Evolutionary conservation across 2,888 invertebrate genomes (phyloP), one percentile per base, ranked within the genome.

Genomic region (Rhogogaster chlorosoma): DNA sequence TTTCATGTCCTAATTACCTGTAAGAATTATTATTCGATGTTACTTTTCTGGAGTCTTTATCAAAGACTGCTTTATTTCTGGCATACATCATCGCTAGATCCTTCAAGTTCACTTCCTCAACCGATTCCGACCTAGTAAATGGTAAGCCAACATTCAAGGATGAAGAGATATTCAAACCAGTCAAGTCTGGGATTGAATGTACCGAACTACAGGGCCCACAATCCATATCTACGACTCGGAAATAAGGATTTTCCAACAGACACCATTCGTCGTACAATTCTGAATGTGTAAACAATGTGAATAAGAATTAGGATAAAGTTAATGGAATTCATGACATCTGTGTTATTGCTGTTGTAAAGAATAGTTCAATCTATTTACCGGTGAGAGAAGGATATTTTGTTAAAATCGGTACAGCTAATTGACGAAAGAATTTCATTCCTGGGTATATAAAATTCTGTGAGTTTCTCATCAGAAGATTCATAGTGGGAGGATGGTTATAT

Each of bases 191-290:
- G 61, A 98, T 95, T 89, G 95, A 95, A 88, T 95, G 95, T 0
- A 97, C 95, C 89, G 95, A 94, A 90, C 96, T 96, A 90, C 98
- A 98, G 0, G 98, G 97, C 95, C 96, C 97, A 91, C 98, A 98
- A 91, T 97, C 97, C 95, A 98, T 96, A 90, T 97, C 97, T n/a
- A 95, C 94, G 12, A 97, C 95, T 91, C 96, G 95, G 92, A 97
- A 98, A 91, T 96, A 97, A 18, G 98, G 98, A 94, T 98, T 98
- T 91, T 96, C 96, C 88, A 98, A 93, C 57, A 98, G 94, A 92
- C 98, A 98, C 90, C 97, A 96, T 93, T 98, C 98, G 94, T 98
- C 97, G 90, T 98, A 98, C 70, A 96, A 95, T 92, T 96, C 97
- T 95, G 94, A 89, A 93, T 95, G 91, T 87, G 61, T 70, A 38